Evolutionary conservation across 2,888 invertebrate species (phyloP).

Genomic region (Pollenia amentaria): DNA sequence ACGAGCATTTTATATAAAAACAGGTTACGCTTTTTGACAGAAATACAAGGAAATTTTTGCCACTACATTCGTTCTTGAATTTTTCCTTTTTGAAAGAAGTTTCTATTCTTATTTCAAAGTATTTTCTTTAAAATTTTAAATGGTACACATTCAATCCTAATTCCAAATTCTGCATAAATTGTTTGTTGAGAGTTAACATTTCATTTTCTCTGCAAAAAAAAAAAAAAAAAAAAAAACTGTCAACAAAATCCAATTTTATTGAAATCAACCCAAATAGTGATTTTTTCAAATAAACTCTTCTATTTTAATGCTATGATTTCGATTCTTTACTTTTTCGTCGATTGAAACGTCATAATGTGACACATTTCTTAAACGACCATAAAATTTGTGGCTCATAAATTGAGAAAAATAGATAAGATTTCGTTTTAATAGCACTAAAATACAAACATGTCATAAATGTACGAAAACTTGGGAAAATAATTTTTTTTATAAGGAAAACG

Average conservation of each 20-base stretch:
- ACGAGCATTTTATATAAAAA: too few relatives aligned
- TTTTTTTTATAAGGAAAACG: background rate
- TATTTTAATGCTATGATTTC: background rate
- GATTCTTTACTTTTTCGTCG: background rate
- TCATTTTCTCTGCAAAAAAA: too few relatives aligned
- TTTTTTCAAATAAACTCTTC: background rate
- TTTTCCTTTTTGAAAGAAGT: too few relatives aligned
- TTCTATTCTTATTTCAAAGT: too few relatives aligned
- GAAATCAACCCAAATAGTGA: slow-evolving; percentile 10
- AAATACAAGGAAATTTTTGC: too few relatives aligned
- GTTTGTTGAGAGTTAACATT: too few relatives aligned
- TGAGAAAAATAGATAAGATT: background rate
- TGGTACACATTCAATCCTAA: too few relatives aligned
- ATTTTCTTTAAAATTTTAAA: too few relatives aligned
- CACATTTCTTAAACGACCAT: slow-evolving; percentile 30
- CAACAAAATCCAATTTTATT: slow-evolving; percentile 23
- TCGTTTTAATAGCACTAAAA: background rate
- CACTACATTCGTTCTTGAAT: too few relatives aligned
- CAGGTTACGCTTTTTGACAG: too few relatives aligned
- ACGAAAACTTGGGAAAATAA: background rate
- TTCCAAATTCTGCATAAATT: too few relatives aligned
- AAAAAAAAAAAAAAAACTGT: too few relatives aligned
- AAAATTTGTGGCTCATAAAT: slow-evolving; percentile 27
- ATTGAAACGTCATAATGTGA: slow-evolving; percentile 13
- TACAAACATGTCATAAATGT: background rate